Conservation (phyloP, 2,888 invertebrate genomes). For the Acanthosoma haemorrhoidale region DNA sequence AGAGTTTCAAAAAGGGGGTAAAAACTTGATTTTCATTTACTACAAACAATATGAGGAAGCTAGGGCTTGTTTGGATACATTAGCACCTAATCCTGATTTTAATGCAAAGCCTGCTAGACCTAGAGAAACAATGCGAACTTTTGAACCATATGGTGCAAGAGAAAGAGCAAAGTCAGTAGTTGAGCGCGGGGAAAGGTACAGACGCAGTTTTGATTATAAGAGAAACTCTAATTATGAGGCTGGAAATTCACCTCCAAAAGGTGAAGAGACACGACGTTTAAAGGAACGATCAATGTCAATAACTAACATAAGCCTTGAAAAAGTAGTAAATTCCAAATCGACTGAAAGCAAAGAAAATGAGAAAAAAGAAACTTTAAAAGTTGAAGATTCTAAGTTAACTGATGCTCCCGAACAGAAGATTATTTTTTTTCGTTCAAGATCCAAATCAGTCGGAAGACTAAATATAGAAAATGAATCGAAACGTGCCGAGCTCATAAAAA, state of each 20-base stretch:
- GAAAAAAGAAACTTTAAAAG: neutral
- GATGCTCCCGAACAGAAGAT: neutral
- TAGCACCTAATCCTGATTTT: constrained; percentile 13
- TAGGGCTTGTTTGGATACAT: constrained; percentile 8
- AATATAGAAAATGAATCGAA: constrained; percentile 12
- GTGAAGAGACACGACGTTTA: neutral
- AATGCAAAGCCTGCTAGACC: constrained; percentile 22
- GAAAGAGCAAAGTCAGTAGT: neutral
- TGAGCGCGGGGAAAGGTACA: neutral
- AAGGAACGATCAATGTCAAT: neutral
- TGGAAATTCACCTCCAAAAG: neutral
- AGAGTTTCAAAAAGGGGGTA: constrained; percentile 20
- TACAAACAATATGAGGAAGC: constrained; percentile 27
- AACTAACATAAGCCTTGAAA: neutral
- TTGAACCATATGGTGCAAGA: neutral
- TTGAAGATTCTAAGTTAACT: neutral
- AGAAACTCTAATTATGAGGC: neutral
- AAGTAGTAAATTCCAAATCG: neutral
- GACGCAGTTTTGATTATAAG: neutral
- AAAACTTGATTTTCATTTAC: constrained; percentile 5
- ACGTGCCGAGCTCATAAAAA: constrained; percentile 2
- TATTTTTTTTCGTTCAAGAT: neutral
- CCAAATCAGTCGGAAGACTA: constrained; percentile 11
- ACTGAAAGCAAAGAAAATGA: neutral
- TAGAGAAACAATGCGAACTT: constrained; percentile 5